Conservation (phyloP, 2,797 vertebrate species). For the Sciaenops ocellatus region DNA sequence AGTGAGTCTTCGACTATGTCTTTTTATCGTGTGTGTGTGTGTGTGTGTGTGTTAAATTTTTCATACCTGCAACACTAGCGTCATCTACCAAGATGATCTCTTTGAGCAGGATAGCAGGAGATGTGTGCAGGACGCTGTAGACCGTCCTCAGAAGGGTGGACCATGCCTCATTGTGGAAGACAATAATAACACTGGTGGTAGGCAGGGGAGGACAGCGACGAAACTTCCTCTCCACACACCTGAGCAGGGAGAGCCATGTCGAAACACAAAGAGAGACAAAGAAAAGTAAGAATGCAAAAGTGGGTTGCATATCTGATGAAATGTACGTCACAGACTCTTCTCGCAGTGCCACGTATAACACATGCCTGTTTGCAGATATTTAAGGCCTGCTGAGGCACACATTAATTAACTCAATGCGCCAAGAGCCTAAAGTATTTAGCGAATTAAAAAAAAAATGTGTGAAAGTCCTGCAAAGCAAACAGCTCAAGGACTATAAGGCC, state of each 20-base stretch:
- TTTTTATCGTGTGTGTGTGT: neutral
- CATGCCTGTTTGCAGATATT: conserved; percentile 35
- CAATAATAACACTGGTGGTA: conserved; percentile 93
- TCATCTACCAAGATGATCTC: conserved; percentile 96
- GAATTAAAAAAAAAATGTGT: too few relatives aligned
- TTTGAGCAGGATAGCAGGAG: conserved; percentile 89
- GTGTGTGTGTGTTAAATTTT: neutral
- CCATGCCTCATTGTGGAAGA: conserved; percentile 98
- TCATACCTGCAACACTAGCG: conserved; percentile 90
- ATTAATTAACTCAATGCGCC: conserved; percentile 7
- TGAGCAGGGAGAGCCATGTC: conserved; percentile 51
- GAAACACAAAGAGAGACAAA: conserved; percentile 8
- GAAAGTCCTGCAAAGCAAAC: neutral
- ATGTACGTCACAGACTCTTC: conserved; percentile 12
- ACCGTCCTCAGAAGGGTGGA: conserved; percentile 94
- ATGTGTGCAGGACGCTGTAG: conserved; percentile 91
- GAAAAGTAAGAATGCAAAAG: neutral
- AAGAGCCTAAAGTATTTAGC: neutral
- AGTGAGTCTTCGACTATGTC: neutral
- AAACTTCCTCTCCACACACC: conserved; percentile 93
- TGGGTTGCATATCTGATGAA: conserved; percentile 25
- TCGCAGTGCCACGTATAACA: neutral
- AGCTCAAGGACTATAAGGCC: neutral
- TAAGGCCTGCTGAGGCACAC: neutral
- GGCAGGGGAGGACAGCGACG: conserved; percentile 91